Conservation (phyloP, 2,113 vertebrate species). For the Ahaetulla prasina region DNA sequence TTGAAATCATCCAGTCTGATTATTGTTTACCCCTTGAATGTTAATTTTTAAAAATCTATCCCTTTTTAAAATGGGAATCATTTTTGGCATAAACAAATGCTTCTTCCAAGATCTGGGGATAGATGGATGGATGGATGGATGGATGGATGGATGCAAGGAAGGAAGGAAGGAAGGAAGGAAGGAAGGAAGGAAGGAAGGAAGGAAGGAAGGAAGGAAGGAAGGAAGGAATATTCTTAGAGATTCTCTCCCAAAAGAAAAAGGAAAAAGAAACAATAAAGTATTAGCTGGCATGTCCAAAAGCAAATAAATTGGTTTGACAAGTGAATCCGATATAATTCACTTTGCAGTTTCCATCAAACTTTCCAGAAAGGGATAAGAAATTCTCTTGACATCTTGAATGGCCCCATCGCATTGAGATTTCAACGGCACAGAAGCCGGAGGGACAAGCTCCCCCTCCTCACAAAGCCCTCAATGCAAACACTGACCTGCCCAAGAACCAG, state of each 20-base stretch:
- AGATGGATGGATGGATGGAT: too few species aligned
- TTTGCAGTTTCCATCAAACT: constrained; percentile 55
- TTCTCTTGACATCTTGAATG: constrained; percentile 57
- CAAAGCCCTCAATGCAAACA: not conserved
- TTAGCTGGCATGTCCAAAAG: constrained; percentile 29
- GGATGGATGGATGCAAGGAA: accelerated
- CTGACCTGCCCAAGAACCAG: not conserved
- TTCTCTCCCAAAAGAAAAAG: not conserved
- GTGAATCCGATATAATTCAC: constrained; percentile 64
- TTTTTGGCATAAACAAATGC: not conserved
- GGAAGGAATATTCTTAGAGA: not conserved
- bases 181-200: not conserved
- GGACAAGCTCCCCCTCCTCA: constrained; percentile 31
- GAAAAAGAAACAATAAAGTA: accelerated
- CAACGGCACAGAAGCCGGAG: constrained; percentile 39
- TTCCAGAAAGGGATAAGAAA: constrained; percentile 57
- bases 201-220: not conserved
- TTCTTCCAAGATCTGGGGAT: not conserved
- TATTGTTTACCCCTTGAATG: not conserved
- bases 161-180: accelerated
- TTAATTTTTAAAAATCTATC: not conserved
- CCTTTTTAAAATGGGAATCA: not conserved
- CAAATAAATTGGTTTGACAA: constrained; percentile 65
- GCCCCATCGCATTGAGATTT: not conserved
- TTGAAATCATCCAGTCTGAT: not conserved